Conservation (phyloP, 2,888 invertebrate genomes). For the Erpobdella octoculata region DNA sequence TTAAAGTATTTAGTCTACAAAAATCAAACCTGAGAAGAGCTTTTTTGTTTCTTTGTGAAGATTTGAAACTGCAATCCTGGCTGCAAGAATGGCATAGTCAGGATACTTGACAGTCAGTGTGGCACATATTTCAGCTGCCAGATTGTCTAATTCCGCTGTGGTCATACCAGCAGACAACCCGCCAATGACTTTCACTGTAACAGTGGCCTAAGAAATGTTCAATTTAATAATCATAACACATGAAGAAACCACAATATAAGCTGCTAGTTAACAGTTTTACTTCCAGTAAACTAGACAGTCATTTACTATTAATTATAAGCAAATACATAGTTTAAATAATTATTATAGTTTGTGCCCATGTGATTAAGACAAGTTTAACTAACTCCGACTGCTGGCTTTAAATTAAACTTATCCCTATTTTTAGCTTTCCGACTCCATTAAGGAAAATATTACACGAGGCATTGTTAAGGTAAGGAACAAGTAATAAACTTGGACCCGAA, state of each 20-base stretch:
- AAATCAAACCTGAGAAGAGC: constrained; percentile 65
- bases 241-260: too few species aligned
- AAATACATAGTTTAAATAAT: not conserved
- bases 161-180: constrained; percentile 92
- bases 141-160: constrained; percentile 88
- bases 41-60: constrained; percentile 96
- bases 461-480: too few species aligned
- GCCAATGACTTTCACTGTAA: constrained; percentile 71
- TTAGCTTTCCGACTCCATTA: too few species aligned
- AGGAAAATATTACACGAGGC: too few species aligned
- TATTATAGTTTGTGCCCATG: too few species aligned
- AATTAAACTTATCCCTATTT: too few species aligned
- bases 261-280: too few species aligned
- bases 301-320: not conserved
- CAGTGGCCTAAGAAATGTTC: constrained; percentile 44
- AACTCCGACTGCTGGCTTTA: too few species aligned
- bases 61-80: constrained; percentile 87
- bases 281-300: too few species aligned
- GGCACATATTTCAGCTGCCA: constrained; percentile 97
- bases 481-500: not conserved
- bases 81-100: constrained; percentile 71
- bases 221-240: too few species aligned
- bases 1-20: too few species aligned
- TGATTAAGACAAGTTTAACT: too few species aligned
- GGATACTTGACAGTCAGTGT: constrained; percentile 94